phyloP scores from a whole-genome alignment of 2,888 invertebrate species.

The Tetrapedia diversipes region DNA sequence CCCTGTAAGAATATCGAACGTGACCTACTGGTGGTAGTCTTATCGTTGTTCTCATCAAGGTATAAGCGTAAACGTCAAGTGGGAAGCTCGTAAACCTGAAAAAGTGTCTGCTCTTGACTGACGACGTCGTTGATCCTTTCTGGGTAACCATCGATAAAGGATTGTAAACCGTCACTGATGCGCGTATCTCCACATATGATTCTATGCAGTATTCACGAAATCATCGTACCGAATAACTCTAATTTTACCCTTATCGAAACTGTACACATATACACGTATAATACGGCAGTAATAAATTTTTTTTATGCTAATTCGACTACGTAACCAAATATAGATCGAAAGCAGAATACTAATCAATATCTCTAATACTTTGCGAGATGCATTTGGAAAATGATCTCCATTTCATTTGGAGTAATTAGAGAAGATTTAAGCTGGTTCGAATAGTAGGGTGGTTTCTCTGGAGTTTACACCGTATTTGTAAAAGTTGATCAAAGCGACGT shows the following conservation, averaged over 20 bases:
- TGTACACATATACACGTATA: too few relatives aligned
- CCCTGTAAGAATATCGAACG: conserved; percentile 42
- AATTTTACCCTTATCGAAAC: conserved; percentile 6
- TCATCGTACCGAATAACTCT: conserved; percentile 13
- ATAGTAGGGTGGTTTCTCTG: too few relatives aligned
- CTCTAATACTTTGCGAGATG: neutral
- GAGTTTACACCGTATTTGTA: neutral
- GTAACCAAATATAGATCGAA: conserved; percentile 16
- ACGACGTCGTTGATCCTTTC: conserved; percentile 10
- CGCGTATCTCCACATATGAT: conserved; percentile 20
- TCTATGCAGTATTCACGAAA: conserved; percentile 3
- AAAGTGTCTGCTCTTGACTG: conserved; percentile 45
- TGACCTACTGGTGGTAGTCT: conserved; percentile 8
- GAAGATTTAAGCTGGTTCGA: neutral
- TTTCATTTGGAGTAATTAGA: neutral
- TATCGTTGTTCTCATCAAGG: conserved; percentile 26
- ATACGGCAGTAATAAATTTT: too few relatives aligned
- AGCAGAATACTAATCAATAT: neutral
- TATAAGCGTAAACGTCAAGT: conserved; percentile 39
- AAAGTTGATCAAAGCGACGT: too few relatives aligned
- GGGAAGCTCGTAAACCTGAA: conserved; percentile 51
- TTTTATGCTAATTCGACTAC: neutral
- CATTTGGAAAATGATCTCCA: neutral
- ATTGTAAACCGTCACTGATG: conserved; percentile 1
- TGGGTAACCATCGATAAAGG: conserved; percentile 11